phyloP scores from a whole-genome alignment of 2,888 invertebrate species.

The Pyrochroa serraticornis region DNA sequence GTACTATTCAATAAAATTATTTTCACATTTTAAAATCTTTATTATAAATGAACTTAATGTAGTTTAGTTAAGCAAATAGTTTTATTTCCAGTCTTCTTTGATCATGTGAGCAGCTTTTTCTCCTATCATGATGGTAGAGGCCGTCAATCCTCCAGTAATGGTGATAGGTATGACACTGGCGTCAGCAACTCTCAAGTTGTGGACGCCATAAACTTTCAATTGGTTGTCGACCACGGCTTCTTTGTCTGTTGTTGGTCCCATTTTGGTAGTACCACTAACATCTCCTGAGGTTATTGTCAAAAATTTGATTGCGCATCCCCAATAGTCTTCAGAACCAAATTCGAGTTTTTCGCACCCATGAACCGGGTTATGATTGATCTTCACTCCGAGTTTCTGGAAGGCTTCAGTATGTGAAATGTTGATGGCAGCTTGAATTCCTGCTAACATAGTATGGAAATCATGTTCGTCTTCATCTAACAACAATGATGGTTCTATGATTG shows the following conservation, averaged over 20 bases:
- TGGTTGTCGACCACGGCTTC: slow-evolving; percentile 69
- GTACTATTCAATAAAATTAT: not conserved
- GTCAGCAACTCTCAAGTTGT: slow-evolving; percentile 69
- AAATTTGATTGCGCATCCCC: slow-evolving; percentile 68
- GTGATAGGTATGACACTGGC: slow-evolving; percentile 71
- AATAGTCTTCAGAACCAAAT: slow-evolving; percentile 70
- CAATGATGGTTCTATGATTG: slow-evolving; percentile 81
- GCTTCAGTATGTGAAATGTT: slow-evolving; percentile 64
- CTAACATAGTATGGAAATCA: slow-evolving; percentile 68
- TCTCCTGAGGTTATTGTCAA: slow-evolving; percentile 43
- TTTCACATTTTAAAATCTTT: slow-evolving; percentile 24
- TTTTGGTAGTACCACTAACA: slow-evolving; percentile 67
- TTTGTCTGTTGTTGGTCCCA: slow-evolving; percentile 70
- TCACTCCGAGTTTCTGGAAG: slow-evolving; percentile 62
- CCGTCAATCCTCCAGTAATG: slow-evolving; percentile 71
- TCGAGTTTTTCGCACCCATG: slow-evolving; percentile 60
- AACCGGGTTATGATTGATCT: slow-evolving; percentile 41
- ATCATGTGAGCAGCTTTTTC: slow-evolving; percentile 75
- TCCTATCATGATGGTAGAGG: slow-evolving; percentile 73
- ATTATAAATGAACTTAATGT: not conserved
- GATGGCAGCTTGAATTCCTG: slow-evolving; percentile 65
- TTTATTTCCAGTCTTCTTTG: slow-evolving; percentile 59
- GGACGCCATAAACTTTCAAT: slow-evolving; percentile 66
- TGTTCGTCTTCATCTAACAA: slow-evolving; percentile 63
- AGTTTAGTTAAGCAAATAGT: not conserved